Base-by-base conservation (phyloP, 2,113 vertebrate genomes). In the Hucho hucho region DNA sequence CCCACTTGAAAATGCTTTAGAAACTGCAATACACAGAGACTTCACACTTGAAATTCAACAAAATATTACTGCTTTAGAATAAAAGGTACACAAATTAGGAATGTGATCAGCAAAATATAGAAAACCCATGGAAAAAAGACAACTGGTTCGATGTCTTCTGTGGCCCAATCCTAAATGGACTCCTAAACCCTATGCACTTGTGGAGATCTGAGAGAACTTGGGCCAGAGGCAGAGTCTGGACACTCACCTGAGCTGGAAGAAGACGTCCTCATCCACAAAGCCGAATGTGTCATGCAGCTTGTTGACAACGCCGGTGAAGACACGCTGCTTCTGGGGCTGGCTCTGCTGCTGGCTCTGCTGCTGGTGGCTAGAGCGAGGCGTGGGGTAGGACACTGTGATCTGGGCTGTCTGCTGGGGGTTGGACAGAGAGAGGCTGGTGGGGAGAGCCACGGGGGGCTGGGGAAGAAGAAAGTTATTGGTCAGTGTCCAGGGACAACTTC, bases 211-310 rank as follows among this genome's bases (percentile, higher is more conserved):
- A 43, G 37, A 43, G 37, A 9, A 43, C 37, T 12, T 43, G 9
- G 37, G 2, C 9, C 2, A 12, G 4, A 9, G 43, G 43, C 43
- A 46, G 43, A 53, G 13, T 18, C 49, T 13, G 47, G 14, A 53
- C 49, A 25, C 59, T 83, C 53, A 98, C 98, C 97, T 98, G 43
- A 99, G 94, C 79, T 99, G 98, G 89, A 99, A 99, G 88, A 99
- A 99, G 66, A 99, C 98, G 91, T 99, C 98, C 92, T 99, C 98
- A 89, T 99, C 98, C 84, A 99, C 97, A 92, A 99, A 99, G 71
- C 98, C 98, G 81, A 99, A 99, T 0, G 96, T 98, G 81, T 99
- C 98, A 0, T 99, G 98, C 0, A 99, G 93, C 75, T 99, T 99
- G 83, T 97, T 99, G 79, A 99, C 97, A 0, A 99, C 97, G 0